Base-by-base conservation (phyloP, 2,888 invertebrate genomes). In the Sarcophaga variegata region DNA sequence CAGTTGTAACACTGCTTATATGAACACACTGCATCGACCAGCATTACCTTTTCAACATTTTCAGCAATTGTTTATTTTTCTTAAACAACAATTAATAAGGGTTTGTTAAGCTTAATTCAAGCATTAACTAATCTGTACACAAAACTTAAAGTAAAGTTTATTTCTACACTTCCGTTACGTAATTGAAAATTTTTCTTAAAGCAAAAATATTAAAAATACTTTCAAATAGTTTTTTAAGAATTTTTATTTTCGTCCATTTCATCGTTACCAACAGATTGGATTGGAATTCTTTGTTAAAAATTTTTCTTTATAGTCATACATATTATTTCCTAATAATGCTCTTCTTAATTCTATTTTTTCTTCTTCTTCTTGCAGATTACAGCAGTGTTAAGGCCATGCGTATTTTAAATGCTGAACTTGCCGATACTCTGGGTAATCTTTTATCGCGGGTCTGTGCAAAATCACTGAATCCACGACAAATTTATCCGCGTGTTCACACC, bases 361-460 rank as follows among this genome's bases (percentile, higher is more conserved):
- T 66, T 37, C 27, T 70, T 59, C 70, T 78, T 62, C 47, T 71
- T 94, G 22, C 94, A 98, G 98, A 98, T 94, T 99, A 96, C 94
- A 97, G 96, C 92, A 96, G 96, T 88, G 94, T 94, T 6, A 97
- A 97, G 92, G 94, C 97, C 74, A 92, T 96, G 60, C 95, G 96
- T 89, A 95, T 96, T 79, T 94, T 97, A 25, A 99, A 99, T 94
- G 95, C 97, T 0, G 98, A 99, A 92, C 94, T 99, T 82, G 98
- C 98, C 3, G 97, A 99, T 93, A 97, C 97, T 0, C 93, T 99
- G 22, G 99, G 99, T 37, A 99, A 99, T 95, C 95, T 99, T 76
- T 94, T 97, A 85, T 96, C 95, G 80, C 95, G 99, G 22, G 97
- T 97, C 91, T 96, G 96, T 88, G 97, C 97, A 22, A 94, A 94